Evolutionary conservation across 2,797 vertebrate species (phyloP).

Genomic region (Meda fulgida): DNA sequence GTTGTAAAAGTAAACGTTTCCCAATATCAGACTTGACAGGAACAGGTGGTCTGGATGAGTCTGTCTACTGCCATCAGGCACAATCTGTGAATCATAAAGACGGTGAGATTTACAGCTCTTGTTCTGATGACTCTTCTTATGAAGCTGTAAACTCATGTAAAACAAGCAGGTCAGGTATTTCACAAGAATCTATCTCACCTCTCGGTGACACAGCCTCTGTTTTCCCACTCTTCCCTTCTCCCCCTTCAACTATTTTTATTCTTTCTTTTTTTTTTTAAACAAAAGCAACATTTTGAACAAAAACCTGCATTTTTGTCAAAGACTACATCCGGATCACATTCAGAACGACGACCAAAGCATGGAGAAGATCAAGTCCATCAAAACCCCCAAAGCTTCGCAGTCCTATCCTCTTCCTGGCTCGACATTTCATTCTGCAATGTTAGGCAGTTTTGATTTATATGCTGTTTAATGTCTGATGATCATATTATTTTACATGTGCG

Average conservation of each 20-base stretch:
- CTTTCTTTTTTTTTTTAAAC: no score
- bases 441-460: background rate
- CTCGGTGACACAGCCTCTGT: constrained; percentile 7
- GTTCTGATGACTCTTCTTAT: constrained; percentile 28
- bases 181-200: constrained; percentile 32
- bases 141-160: constrained; percentile 37
- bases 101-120: constrained; percentile 31
- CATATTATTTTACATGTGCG: background rate
- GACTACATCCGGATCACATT: background rate
- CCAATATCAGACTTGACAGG: background rate
- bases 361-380: background rate
- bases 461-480: background rate
- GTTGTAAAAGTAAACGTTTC: background rate
- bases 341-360: no score
- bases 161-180: constrained; percentile 40
- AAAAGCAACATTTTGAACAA: no score
- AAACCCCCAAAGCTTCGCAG: background rate
- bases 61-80: background rate
- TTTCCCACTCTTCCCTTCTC: background rate
- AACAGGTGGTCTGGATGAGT: constrained; percentile 30
- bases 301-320: no score
- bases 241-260: background rate
- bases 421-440: background rate
- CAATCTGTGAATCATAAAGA: constrained; percentile 13
- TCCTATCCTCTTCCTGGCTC: background rate